Conservation (phyloP, 92 coral and sea anemone genomes). For the Siderastrea radians region DNA sequence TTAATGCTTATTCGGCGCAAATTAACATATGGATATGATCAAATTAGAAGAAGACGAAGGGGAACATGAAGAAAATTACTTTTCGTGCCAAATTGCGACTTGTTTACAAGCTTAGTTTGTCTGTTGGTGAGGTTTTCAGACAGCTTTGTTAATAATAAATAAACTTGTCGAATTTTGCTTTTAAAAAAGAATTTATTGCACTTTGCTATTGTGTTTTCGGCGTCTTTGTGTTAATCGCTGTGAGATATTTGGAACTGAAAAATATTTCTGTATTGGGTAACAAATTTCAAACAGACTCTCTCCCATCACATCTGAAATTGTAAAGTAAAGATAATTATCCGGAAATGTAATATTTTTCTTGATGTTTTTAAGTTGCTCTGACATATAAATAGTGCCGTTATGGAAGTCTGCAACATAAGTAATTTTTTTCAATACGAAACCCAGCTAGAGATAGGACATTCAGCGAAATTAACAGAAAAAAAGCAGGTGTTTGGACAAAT, state of each 20-base stretch:
- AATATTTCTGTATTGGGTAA: not conserved
- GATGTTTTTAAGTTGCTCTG: not conserved
- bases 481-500: conserved; percentile 15
- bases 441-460: not conserved
- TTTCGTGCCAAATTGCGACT: not conserved
- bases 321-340: not conserved
- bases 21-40: too few species aligned
- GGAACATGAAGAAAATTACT: not conserved
- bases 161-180: conserved; percentile 15
- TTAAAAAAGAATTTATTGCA: not conserved
- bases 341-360: too few species aligned
- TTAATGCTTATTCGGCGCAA: too few species aligned
- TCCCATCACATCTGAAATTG: not conserved
- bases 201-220: not conserved
- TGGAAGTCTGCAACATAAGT: not conserved
- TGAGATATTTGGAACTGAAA: not conserved
- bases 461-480: not conserved
- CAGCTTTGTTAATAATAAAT: conserved; percentile 32
- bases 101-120: not conserved
- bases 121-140: conserved; percentile 7
- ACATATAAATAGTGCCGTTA: not conserved
- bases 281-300: not conserved
- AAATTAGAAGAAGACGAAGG: not conserved
- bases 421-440: not conserved
- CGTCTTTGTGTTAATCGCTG: conserved; percentile 9